phyloP scores from a whole-genome alignment of 2,797 vertebrate genomes.

The Thamnophis elegans region DNA sequence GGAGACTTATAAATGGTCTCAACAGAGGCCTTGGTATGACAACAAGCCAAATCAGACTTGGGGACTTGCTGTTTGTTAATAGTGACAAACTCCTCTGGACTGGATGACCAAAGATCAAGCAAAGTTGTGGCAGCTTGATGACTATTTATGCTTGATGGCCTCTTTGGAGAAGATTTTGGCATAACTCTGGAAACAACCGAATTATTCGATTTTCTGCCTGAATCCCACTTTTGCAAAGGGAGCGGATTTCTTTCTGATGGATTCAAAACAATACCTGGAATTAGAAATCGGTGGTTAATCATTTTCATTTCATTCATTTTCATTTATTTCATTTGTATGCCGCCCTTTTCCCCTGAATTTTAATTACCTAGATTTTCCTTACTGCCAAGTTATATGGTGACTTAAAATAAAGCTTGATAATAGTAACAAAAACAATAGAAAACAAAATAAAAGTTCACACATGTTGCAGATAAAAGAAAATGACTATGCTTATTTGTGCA shows the following conservation, averaged over 20 bases:
- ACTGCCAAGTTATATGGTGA: background rate
- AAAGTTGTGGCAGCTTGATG: conserved; percentile 2
- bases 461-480: background rate
- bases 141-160: conserved; percentile 25
- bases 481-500: background rate
- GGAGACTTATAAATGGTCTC: conserved; percentile 49
- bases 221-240: conserved; percentile 39
- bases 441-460: background rate
- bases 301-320: too few species aligned
- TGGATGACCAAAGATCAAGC: conserved; percentile 13
- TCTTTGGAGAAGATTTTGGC: conserved; percentile 40
- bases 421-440: background rate
- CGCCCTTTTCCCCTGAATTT: too few species aligned
- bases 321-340: too few species aligned
- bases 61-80: conserved; percentile 20
- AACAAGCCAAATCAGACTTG: conserved; percentile 21
- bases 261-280: conserved; percentile 63
- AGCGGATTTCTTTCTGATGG: conserved; percentile 48
- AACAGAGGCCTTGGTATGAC: conserved; percentile 26
- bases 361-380: background rate
- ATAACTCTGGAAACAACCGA: conserved; percentile 23
- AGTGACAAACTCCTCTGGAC: conserved; percentile 30
- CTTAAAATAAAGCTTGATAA: background rate
- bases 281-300: background rate
- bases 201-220: conserved; percentile 54